Base-by-base conservation (phyloP, 2,797 vertebrate species). In the Smutsia gigantea region DNA sequence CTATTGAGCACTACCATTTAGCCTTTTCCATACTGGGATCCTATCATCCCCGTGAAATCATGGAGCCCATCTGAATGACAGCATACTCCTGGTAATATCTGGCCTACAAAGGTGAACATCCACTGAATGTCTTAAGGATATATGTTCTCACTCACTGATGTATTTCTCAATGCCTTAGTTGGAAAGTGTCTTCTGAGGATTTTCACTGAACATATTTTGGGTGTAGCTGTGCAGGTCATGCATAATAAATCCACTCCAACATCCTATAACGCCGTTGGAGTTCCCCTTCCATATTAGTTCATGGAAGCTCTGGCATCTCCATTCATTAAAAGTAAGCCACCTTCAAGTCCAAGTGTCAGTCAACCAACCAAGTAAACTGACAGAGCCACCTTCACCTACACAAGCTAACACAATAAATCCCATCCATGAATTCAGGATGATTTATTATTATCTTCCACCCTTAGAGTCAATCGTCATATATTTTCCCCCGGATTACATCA, bases 401-500 rank as follows among this genome's bases (percentile, higher is more conserved):
- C 31, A 72, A 64, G 59, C 86, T 82, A 64, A 34, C 78, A n/a
- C 23, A 61, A 55, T 68, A 72, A 93, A 90, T 81, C 74, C 90
- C 17, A 79, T 29, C 68, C 85, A 74, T 19, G 51, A 81, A 82
- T 78, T 88, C 92, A 83, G 53, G 90, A 86, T 77, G 42, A 91
- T 25, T 31, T n/a, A 27, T 21, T 37, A 72, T 77, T 68, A 72
- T 63, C 72, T 55, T 34, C 34, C 64, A 64, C 11, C 17, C 34
- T 94, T 90, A 81, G 85, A 89, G 87, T 82, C 42, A 82, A 61
- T 71, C 49, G 29, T 61, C 21, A 46, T 29, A n/a, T 31, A 57
- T 34, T 39, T n/a, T 53, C 84, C 64, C 66, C 51, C 34, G 37
- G 55, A 87, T 85, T 66, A 77, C 61, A 34, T 55, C 42, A 90